Conservation (phyloP, 2,888 invertebrate genomes). For the Idaea aversata region DNA sequence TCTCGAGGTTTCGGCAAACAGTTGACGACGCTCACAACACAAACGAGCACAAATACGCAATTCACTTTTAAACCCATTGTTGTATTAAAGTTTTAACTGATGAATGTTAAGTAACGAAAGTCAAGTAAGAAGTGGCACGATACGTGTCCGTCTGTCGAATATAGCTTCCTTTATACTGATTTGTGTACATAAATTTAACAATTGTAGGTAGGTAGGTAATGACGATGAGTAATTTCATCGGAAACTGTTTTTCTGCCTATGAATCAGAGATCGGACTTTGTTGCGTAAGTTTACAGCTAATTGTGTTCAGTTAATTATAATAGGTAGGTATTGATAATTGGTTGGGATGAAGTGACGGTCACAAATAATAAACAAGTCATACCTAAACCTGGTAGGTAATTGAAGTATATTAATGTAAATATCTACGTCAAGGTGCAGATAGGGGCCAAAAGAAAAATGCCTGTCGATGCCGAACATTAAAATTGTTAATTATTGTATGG, state of each 20-base stretch:
- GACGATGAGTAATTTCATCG: conserved; percentile 23
- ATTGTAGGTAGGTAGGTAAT: neutral
- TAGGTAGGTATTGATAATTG: neutral
- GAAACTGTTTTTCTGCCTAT: conserved; percentile 12
- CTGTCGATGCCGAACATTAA: too few species aligned
- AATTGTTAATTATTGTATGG: too few species aligned
- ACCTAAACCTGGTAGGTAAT: too few species aligned
- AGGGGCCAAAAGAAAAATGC: too few species aligned
- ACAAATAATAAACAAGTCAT: too few species aligned
- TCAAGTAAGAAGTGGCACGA: conserved; percentile 27
- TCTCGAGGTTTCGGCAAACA: conserved; percentile 37
- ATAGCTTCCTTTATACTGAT: neutral
- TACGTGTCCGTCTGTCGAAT: neutral
- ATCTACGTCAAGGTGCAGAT: too few species aligned
- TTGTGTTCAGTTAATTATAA: neutral
- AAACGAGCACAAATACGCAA: conserved; percentile 11
- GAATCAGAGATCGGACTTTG: conserved; percentile 17
- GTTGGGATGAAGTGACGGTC: neutral
- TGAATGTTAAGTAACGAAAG: conserved; percentile 38
- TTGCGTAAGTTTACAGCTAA: neutral
- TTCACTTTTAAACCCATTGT: conserved; percentile 16
- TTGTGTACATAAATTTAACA: neutral
- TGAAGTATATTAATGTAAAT: too few species aligned
- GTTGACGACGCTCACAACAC: conserved; percentile 10
- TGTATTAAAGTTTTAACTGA: conserved; percentile 9